phyloP scores from a whole-genome alignment of 2,797 vertebrate genomes.

The Sparus aurata region DNA sequence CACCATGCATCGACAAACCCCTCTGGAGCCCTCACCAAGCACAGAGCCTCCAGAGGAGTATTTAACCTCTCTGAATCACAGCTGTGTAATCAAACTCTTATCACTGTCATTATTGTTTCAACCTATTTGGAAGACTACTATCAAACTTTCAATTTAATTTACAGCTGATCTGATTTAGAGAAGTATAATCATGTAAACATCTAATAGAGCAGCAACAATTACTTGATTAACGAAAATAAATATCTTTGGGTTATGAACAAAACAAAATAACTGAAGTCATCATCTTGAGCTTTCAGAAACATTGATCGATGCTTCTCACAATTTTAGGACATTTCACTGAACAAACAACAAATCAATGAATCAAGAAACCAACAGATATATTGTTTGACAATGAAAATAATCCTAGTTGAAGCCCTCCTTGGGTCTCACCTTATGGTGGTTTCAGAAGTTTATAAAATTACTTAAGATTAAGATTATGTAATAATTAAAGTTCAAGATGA shows the following conservation, averaged over 20 bases:
- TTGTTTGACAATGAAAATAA: no score
- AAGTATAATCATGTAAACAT: background rate
- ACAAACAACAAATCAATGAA: no score
- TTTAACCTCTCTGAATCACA: background rate
- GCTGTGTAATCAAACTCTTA: background rate
- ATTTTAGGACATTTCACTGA: no score
- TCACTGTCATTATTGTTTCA: accelerated
- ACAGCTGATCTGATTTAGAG: background rate
- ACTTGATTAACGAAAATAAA: no score
- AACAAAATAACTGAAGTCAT: no score
- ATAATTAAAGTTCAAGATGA: background rate
- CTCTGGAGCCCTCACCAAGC: background rate
- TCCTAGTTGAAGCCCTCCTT: background rate
- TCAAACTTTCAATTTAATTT: background rate
- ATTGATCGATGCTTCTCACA: no score
- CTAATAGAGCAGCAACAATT: background rate
- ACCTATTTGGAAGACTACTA: background rate
- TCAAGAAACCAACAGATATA: no score
- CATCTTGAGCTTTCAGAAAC: no score
- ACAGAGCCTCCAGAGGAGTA: background rate
- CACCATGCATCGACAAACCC: slow-evolving; percentile 24
- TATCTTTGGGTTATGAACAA: no score
- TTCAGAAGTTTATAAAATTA: background rate
- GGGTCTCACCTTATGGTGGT: background rate
- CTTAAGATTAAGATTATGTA: no score